These are phyloP conservation scores for Oryzias melastigma DNA, from an alignment of 2,113 vertebrate genomes.

Conservation along the genomic window DNA sequence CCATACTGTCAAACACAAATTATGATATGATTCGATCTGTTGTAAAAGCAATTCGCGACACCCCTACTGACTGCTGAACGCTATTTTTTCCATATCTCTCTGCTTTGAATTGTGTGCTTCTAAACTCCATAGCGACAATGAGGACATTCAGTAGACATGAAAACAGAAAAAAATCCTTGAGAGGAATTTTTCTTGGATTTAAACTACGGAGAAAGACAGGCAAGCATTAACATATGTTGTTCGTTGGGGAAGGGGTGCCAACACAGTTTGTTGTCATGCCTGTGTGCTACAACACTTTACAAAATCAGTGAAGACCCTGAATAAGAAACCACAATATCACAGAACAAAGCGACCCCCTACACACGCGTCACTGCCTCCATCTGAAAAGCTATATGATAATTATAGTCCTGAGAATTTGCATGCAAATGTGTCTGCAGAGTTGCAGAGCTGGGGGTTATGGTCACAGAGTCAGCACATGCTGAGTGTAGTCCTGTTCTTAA, in stretches of 20 bases:
- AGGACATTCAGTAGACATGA: constrained; percentile 17
- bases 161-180: constrained; percentile 44
- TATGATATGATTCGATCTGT: too few relatives aligned
- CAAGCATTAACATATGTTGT: constrained; percentile 25
- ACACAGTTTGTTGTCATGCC: constrained; percentile 45
- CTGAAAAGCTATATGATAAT: too few relatives aligned
- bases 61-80: too few relatives aligned
- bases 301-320: constrained; percentile 12
- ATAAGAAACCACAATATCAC: too few relatives aligned
- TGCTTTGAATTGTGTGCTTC: too few relatives aligned
- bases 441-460: background rate
- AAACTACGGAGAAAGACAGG: constrained; percentile 8
- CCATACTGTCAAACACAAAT: too few relatives aligned
- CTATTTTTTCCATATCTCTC: too few relatives aligned
- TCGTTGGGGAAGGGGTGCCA: constrained; percentile 25
- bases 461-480: background rate
- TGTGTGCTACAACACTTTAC: constrained; percentile 23
- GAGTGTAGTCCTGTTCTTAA: background rate
- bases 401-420: too few relatives aligned
- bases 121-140: too few relatives aligned
- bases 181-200: constrained; percentile 4
- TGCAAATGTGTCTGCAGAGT: background rate
- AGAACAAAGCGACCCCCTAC: background rate
- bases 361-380: too few relatives aligned
- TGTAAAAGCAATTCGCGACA: too few relatives aligned